Conservation (phyloP, 2,113 vertebrate genomes). For the Phrynocephalus versicolor region DNA sequence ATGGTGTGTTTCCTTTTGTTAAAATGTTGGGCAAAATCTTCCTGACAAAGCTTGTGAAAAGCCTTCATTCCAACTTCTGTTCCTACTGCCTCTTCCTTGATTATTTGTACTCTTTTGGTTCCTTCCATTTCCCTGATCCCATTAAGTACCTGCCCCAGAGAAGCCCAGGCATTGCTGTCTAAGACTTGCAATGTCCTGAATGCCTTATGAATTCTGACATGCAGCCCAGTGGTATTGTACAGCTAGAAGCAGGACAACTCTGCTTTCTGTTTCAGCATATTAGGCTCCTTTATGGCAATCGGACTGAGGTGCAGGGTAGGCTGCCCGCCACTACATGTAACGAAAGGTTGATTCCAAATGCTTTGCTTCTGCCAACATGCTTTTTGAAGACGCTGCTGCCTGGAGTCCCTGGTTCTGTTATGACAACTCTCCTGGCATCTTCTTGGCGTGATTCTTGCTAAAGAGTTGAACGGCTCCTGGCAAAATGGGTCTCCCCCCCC, state of each 20-base stretch:
- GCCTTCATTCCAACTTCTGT: background rate
- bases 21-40: background rate
- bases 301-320: background rate
- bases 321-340: background rate
- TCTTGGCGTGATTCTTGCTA: background rate
- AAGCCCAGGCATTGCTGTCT: background rate
- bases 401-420: background rate
- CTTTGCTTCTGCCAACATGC: background rate
- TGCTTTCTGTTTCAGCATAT: slow-evolving; percentile 7
- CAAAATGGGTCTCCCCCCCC: background rate
- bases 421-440: background rate
- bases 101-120: background rate
- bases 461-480: background rate
- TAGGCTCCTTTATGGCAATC: background rate
- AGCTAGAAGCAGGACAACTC: slow-evolving; percentile 6
- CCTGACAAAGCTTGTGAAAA: background rate
- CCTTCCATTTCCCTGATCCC: background rate
- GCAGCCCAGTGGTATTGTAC: background rate
- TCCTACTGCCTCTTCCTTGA: background rate
- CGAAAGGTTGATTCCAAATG: background rate
- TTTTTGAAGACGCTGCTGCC: background rate
- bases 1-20: background rate
- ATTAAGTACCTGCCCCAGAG: background rate
- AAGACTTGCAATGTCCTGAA: background rate
- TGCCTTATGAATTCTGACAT: background rate